Evolutionary conservation across 2,888 invertebrate genomes (phyloP), one percentile per base, ranked within the genome.

Genomic region (Cerastoderma edule): DNA sequence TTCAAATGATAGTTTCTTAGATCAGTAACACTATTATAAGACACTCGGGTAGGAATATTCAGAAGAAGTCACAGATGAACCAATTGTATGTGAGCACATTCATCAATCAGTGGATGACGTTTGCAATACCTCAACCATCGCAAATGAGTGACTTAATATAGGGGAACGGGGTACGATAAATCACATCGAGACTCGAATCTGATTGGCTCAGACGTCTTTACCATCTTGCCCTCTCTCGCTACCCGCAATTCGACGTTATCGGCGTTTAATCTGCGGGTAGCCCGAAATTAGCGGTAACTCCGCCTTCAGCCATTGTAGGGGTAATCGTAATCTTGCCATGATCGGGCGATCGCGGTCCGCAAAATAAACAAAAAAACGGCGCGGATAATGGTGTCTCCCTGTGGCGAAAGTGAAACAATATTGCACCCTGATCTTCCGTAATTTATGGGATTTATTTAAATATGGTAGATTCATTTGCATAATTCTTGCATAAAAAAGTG

Each of bases 361-460:
- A 67, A 57, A 67, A 66, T 70, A 67, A 35, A 63, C 57, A 71
- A 70, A 53, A 56, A 39, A 28, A 56, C 30, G 24, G 27, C 39
- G 13, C 67, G 67, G 67, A 71, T 75, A 75, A 75, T 71, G 63
- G 64, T 48, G 70, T 63, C 70, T 66, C 75, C 75, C 75, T 48
- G 56, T 63, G 75, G 75, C 75, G 67, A 67, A 39, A 44, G 28
- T 67, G 60, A 60, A 71, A 75, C 70, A 71, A 75, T 60, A 67
- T 63, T 53, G 71, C 71, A 75, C 75, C 46, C n/a, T n/a, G n/a
- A n/a, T n/a, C n/a, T n/a, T n/a, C n/a, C 75, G 71, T 67, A 67
- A 67, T 57, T 54, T 53, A 57, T 75, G 71, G n/a, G n/a, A 75
- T 75, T 75, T 71, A 71, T 75, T 75, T 75, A 66, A 56, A 71